A percentile compares a stretch with the other conserved stretches of the same genome.
phyloP scores from a whole-genome alignment of 92 coral and sea anemone species.

The Zoanthus solanderi region DNA sequence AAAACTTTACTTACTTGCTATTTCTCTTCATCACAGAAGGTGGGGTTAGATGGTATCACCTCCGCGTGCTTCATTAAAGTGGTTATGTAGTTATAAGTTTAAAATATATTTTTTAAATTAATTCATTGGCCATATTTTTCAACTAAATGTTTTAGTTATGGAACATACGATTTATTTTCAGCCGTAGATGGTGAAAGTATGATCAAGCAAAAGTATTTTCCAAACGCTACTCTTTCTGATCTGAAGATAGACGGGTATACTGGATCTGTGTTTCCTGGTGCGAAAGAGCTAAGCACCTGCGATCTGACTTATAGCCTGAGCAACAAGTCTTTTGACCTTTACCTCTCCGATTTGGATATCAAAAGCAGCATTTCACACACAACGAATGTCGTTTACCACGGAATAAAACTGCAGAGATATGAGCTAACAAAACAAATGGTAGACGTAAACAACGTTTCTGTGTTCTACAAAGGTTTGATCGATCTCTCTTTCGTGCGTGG shows the following conservation, averaged over 20 bases:
- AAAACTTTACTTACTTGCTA: too few species aligned
- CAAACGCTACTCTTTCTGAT: constrained; percentile 61
- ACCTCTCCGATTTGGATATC: constrained; percentile 51
- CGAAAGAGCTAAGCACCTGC: constrained; percentile 67
- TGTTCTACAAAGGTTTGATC: constrained; percentile 74
- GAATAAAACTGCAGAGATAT: constrained; percentile 71
- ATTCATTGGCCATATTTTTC: too few species aligned
- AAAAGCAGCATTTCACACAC: constrained; percentile 61
- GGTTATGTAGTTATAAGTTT: too few species aligned
- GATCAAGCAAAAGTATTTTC: constrained; percentile 56
- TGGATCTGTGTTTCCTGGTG: constrained; percentile 60
- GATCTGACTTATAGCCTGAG: constrained; percentile 51
- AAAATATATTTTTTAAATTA: too few species aligned
- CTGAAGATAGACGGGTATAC: constrained; percentile 70
- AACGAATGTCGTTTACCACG: constrained; percentile 53
- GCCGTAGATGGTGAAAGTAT: constrained; percentile 68
- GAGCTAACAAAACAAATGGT: constrained; percentile 48
- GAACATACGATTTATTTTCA: constrained; percentile 9
- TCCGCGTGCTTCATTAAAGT: too few species aligned
- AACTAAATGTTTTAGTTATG: too few species aligned
- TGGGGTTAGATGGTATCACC: too few species aligned
- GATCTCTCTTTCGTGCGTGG: constrained; percentile 62
- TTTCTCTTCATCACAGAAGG: too few species aligned
- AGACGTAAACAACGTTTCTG: constrained; percentile 65
- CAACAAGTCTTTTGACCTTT: constrained; percentile 64